Base-by-base conservation (phyloP, 2,113 vertebrate genomes). In the Coreoperca whiteheadi region DNA sequence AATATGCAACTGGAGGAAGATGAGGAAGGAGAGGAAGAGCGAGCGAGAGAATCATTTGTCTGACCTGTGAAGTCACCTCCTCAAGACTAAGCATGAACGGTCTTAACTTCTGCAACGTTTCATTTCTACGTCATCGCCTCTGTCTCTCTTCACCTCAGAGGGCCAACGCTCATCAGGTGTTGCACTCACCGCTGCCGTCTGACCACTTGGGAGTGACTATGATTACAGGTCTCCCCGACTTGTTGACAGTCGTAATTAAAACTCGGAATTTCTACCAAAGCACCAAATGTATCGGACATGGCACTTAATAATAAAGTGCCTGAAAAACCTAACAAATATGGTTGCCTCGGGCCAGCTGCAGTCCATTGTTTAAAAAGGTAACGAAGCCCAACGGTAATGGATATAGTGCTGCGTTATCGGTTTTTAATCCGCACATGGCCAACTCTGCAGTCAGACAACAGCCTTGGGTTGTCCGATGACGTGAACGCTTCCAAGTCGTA, bases 1-100 rank as follows among this genome's bases (percentile, higher is more conserved):
- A 72, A 99, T 63, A 4, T 99, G 97, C 91, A 98, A 87, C 98
- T 99, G 93, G 83, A 83, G 74, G 87, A 76, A 4, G 54, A 82
- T 1, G 15, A 60, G 15, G 56, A 14, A 11, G 14, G 30, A 50
- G n/a, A 43, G 25, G 4, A 30, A 41, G 54, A 41, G 20, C 14
- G 37, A 20, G 21, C 23, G 53, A 68, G 14, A 60, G 8, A 14
- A 4, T 16, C 2, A 30, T 16, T 16, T 18, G 10, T 25, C 21
- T 67, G 61, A 37, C 39, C 16, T 20, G 28, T 16, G 21, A 30
- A 54, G 8, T 37, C 37, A 23, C 54, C 6, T 20, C 6, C 48
- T 28, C 11, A 0, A 71, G 67, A 34, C 48, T 2, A 34, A 37
- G 51, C n/a, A n/a, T 12, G 50, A 51, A 51, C 50, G 21, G 6